Conservation (phyloP, 2,113 vertebrate genomes). For the Rousettus leschenaultii region DNA sequence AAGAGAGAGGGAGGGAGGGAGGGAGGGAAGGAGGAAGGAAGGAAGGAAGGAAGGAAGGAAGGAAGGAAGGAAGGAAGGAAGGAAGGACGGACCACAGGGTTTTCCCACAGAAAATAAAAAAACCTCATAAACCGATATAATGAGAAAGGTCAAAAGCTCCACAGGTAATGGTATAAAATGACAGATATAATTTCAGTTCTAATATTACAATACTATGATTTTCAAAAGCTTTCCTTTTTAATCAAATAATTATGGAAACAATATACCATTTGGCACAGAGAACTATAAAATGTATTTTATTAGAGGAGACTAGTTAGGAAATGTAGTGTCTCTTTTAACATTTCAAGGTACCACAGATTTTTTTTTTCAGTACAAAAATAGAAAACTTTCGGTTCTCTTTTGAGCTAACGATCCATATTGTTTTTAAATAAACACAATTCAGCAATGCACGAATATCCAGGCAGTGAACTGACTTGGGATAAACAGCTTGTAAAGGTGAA, state of each 20-base stretch:
- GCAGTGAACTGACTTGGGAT: too few relatives aligned
- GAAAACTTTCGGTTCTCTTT: conserved; percentile 38
- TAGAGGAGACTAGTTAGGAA: not conserved
- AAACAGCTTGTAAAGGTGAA: not conserved
- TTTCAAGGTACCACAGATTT: not conserved
- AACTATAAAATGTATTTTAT: not conserved
- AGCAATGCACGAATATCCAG: not conserved
- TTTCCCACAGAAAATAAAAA: conserved; percentile 34
- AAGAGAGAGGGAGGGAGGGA: too few relatives aligned
- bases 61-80: not conserved
- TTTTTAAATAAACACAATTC: not conserved
- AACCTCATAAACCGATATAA: conserved; percentile 24
- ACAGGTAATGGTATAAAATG: not conserved
- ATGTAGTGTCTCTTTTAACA: not conserved
- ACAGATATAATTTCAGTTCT: not conserved
- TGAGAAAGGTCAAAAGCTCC: conserved; percentile 9
- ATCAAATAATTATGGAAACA: not conserved
- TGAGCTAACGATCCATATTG: not conserved
- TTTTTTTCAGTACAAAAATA: not conserved
- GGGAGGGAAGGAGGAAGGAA: too few relatives aligned
- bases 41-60: not conserved
- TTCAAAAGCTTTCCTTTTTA: not conserved
- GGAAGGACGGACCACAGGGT: not conserved
- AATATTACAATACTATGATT: not conserved
- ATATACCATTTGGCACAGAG: not conserved